Percentiles rank a stretch among this genome's conserved stretches.
These are phyloP conservation scores for Pegoplata infirma DNA, from an alignment of 2,888 invertebrate genomes.

Conservation along the genomic window DNA sequence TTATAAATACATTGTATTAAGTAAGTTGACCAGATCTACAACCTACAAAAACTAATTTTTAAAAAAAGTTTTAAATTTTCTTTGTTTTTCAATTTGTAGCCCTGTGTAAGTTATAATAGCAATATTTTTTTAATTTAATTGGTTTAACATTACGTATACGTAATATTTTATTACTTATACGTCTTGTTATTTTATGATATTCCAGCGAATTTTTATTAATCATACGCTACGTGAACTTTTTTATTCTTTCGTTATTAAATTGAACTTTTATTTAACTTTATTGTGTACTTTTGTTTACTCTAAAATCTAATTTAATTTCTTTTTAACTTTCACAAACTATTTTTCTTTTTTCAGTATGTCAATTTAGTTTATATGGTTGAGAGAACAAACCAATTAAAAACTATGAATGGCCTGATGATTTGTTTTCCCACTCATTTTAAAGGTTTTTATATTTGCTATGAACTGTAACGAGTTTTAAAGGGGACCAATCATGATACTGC, in stretches of 20 bases:
- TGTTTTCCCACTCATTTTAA: neutral
- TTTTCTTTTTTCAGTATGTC: neutral
- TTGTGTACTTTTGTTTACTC: neutral
- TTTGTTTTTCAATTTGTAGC: too few relatives aligned
- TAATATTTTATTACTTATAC: conserved; percentile 39
- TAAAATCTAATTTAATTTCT: conserved; percentile 41
- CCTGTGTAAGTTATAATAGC: too few relatives aligned
- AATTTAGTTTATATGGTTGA: conserved; percentile 29
- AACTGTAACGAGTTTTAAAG: too few relatives aligned
- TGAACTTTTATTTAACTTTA: neutral
- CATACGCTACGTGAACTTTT: conserved; percentile 1
- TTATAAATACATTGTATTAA: too few relatives aligned
- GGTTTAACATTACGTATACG: conserved; percentile 29
- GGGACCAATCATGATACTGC: too few relatives aligned
- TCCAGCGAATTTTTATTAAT: neutral
- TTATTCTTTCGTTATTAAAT: neutral
- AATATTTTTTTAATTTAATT: too few relatives aligned
- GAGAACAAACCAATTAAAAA: conserved; percentile 50
- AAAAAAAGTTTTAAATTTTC: too few relatives aligned
- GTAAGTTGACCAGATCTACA: too few relatives aligned
- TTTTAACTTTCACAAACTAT: too few relatives aligned
- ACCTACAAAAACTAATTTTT: too few relatives aligned
- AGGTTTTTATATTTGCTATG: too few relatives aligned
- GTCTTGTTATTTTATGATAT: neutral
- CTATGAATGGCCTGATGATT: conserved; percentile 32